Evolutionary conservation across 1,140 invertebrate genomes (phyloP).

Genomic region (Nebria ingens): DNA sequence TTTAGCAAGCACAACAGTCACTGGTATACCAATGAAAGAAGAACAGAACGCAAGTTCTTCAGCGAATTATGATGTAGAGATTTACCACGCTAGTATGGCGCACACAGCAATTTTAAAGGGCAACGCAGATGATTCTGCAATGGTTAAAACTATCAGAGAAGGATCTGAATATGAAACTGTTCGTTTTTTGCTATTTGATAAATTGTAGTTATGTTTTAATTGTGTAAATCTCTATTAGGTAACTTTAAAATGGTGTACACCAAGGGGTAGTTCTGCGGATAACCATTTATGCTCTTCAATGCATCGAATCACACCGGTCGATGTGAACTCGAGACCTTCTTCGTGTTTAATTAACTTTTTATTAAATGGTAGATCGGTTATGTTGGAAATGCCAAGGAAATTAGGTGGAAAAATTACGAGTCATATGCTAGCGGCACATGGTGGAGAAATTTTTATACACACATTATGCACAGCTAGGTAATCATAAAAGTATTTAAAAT

Average conservation of each 20-base stretch:
- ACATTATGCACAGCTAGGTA: constrained; percentile 67
- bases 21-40: constrained; percentile 98
- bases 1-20: constrained; percentile 91
- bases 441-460: constrained; percentile 94
- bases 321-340: constrained; percentile 89
- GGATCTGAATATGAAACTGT: constrained; percentile 46
- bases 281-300: constrained; percentile 72
- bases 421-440: constrained; percentile 86
- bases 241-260: constrained; percentile 93
- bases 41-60: constrained; percentile 97
- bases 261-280: constrained; percentile 67
- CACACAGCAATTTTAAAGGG: constrained; percentile 68
- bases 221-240: too few species aligned
- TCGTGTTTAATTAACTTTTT: constrained; percentile 95
- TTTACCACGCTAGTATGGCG: constrained; percentile 77
- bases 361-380: constrained; percentile 84
- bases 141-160: constrained; percentile 39
- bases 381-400: constrained; percentile 87
- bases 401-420: constrained; percentile 80
- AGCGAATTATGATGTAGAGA: constrained; percentile 96
- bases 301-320: constrained; percentile 86
- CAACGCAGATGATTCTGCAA: constrained; percentile 36
- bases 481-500: too few species aligned
- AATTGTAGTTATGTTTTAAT: constrained; percentile 46
- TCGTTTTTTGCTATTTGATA: constrained; percentile 16